These are phyloP conservation scores for Hemicordylus capensis DNA, from an alignment of 2,113 vertebrate genomes.

Conservation along the genomic window DNA sequence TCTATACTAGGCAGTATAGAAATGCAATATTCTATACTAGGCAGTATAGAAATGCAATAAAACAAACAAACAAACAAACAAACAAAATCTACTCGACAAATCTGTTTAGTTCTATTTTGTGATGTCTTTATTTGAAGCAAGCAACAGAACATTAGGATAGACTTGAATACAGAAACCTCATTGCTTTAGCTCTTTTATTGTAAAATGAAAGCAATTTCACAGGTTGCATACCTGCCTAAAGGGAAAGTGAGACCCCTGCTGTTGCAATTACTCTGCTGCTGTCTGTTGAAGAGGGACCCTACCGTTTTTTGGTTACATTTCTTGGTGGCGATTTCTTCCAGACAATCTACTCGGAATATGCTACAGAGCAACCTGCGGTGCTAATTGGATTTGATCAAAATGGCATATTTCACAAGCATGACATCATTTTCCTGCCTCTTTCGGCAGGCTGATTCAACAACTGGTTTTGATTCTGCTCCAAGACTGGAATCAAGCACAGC, in stretches of 20 bases:
- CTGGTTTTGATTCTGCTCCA: slow-evolving; percentile 71
- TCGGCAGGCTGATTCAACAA: slow-evolving; percentile 64
- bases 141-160: fast-evolving
- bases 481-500: slow-evolving; percentile 49
- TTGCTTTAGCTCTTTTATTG: neutral
- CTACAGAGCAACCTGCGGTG: slow-evolving; percentile 35
- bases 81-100: fast-evolving
- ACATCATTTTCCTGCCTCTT: slow-evolving; percentile 70
- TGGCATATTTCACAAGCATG: slow-evolving; percentile 61
- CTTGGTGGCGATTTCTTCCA: slow-evolving; percentile 5
- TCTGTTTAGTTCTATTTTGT: neutral
- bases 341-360: slow-evolving; percentile 40
- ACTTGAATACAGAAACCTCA: neutral
- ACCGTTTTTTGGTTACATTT: neutral
- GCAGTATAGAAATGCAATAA: too few species aligned
- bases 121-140: fast-evolving
- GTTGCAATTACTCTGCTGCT: slow-evolving; percentile 27
- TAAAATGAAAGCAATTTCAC: slow-evolving; percentile 26
- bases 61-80: too few species aligned
- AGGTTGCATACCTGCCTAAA: slow-evolving; percentile 1
- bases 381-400: slow-evolving; percentile 71
- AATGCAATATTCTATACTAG: too few species aligned
- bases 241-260: slow-evolving; percentile 54
- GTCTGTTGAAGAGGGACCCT: neutral
- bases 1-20: too few species aligned